Conservation (phyloP, 2,797 vertebrate genomes). For the Eremophila alpestris region DNA sequence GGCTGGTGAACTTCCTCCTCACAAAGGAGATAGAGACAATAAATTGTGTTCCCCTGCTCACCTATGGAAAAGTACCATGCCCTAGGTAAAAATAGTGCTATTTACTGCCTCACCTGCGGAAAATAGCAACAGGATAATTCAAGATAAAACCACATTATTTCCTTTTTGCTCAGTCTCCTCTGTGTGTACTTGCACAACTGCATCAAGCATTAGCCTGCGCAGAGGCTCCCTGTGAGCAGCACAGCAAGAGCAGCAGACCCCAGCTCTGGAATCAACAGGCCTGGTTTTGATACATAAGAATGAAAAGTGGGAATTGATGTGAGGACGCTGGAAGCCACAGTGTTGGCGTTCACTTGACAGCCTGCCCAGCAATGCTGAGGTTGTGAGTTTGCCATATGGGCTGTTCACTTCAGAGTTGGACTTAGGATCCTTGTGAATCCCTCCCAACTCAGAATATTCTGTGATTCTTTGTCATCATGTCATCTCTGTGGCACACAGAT, state of each 20-base stretch:
- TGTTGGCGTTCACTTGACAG: accelerated
- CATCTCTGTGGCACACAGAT: not conserved
- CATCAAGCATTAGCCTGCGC: accelerated
- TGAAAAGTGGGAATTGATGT: not conserved
- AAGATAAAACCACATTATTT: not conserved
- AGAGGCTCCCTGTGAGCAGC: not conserved
- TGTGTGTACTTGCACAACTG: accelerated
- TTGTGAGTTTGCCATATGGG: not conserved
- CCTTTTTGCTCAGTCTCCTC: not conserved
- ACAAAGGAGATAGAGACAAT: not conserved
- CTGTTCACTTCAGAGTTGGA: not conserved
- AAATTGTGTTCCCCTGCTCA: not conserved
- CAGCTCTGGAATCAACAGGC: not conserved
- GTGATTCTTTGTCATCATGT: not conserved
- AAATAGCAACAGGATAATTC: not conserved
- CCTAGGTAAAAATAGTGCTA: not conserved
- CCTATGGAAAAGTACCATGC: not conserved
- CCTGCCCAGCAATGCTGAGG: accelerated
- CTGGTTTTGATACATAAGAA: not conserved
- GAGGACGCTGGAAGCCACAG: not conserved
- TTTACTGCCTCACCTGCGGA: not conserved
- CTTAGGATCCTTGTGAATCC: not conserved
- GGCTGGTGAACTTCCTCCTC: not conserved
- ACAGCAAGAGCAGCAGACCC: not conserved
- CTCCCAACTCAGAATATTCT: not conserved